phyloP scores from a whole-genome alignment of 2,113 vertebrate genomes.

The Oenanthe melanoleuca region DNA sequence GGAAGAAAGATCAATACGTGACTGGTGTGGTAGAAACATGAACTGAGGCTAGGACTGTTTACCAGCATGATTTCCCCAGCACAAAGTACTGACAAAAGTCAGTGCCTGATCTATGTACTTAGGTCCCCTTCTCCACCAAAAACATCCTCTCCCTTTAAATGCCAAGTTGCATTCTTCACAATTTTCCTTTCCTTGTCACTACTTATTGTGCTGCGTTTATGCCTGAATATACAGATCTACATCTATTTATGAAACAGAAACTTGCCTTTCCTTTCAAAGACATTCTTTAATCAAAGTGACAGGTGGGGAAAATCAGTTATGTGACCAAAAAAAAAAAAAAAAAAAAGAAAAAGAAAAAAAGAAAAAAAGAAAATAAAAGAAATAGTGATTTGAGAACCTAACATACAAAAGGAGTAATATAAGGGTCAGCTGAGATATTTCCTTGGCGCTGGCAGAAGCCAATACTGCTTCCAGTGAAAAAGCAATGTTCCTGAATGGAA shows the following conservation, averaged over 20 bases:
- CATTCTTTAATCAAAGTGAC: constrained; percentile 26
- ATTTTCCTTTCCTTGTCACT: constrained; percentile 11
- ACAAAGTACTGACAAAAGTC: background rate
- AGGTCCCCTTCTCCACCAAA: background rate
- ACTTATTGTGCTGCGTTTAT: background rate
- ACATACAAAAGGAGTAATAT: background rate
- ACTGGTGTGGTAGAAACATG: accelerated
- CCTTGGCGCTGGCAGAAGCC: background rate
- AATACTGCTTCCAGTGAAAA: background rate
- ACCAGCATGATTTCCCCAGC: background rate
- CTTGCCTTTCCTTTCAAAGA: background rate
- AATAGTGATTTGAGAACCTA: background rate
- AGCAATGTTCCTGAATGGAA: background rate
- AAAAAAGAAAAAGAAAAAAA: background rate
- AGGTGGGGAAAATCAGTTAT: background rate
- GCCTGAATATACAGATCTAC: background rate
- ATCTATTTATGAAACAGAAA: background rate
- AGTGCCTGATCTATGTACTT: background rate
- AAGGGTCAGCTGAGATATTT: background rate
- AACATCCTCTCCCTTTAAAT: background rate
- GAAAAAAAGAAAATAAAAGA: background rate
- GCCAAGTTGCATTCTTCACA: background rate
- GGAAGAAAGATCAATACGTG: background rate
- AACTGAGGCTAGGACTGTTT: background rate
- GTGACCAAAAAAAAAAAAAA: background rate